These are phyloP conservation scores for Odontocerum albicorne DNA, from an alignment of 2,888 invertebrate species.

Conservation along the genomic window DNA sequence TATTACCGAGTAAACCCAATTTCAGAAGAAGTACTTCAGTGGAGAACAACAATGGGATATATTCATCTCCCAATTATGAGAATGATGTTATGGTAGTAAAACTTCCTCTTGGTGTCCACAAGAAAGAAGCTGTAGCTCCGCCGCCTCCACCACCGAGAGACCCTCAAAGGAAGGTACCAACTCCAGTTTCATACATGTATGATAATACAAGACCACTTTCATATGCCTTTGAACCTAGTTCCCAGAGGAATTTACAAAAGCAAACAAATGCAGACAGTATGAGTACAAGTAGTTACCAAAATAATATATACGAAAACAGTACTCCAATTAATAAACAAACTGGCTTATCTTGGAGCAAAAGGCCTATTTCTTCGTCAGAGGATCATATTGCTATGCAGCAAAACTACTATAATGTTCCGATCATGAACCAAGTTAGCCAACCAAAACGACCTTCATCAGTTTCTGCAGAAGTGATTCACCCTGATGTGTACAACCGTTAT, in stretches of 20 bases:
- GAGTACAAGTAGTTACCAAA: slow-evolving; percentile 18
- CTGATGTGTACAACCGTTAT: slow-evolving; percentile 42
- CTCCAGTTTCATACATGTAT: slow-evolving; percentile 55
- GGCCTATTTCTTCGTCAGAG: slow-evolving; percentile 56
- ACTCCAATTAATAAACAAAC: slow-evolving; percentile 3
- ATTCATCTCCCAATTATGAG: slow-evolving; percentile 44
- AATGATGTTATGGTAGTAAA: slow-evolving; percentile 55
- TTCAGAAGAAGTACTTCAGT: slow-evolving; percentile 43
- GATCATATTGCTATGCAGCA: slow-evolving; percentile 58
- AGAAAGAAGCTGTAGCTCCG: slow-evolving; percentile 58
- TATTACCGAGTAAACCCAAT: slow-evolving; percentile 3
- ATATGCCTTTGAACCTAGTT: slow-evolving; percentile 53
- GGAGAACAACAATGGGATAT: slow-evolving; percentile 26
- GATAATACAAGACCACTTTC: slow-evolving; percentile 57
- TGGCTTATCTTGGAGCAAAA: slow-evolving; percentile 38
- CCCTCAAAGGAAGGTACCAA: slow-evolving; percentile 63
- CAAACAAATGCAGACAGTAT: slow-evolving; percentile 24
- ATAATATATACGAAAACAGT: slow-evolving; percentile 24
- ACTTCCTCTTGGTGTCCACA: slow-evolving; percentile 54
- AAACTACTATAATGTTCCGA: slow-evolving; percentile 44
- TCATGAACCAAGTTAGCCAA: slow-evolving; percentile 38
- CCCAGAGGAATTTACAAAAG: slow-evolving; percentile 37
- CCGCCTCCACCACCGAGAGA: slow-evolving; percentile 82
- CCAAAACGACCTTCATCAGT: slow-evolving; percentile 55
- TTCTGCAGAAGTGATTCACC: slow-evolving; percentile 55